Evolutionary conservation across 1,140 invertebrate genomes (phyloP), one percentile per base, ranked within the genome.

Genomic region (Heliconius hewitsoni): DNA sequence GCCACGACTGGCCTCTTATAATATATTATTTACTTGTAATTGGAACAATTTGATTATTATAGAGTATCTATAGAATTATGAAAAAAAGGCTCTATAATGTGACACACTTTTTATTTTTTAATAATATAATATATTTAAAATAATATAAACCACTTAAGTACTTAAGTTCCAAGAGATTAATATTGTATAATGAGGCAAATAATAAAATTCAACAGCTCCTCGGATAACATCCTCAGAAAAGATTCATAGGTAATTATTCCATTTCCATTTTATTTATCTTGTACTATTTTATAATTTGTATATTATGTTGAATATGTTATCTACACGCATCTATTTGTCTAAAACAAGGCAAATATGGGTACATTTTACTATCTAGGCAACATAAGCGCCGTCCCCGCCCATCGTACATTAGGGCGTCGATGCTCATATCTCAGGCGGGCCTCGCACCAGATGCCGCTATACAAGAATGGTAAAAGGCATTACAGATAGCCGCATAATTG

Each of bases 391-490:
- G 66, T 75, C 57, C 50, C 39, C 78, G 70, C 78, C 74, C 74
- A 80, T 76, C 73, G 55, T 73, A 57, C 74, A 80, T 80, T 72
- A 74, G 70, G 60, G 74, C 78, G 60, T 71, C 74, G 79, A 73
- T 71, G 70, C 74, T 80, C 79, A 73, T 80, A 80, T 80, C 79
- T 80, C 71, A 76, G 52, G n/a, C 73, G 18, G 60, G 23, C 37
- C 74, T 52, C 55, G 79, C 46, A 80, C 76, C 79, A 80, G 80
- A 81, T 78, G 80, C 80, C 80, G 80, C 78, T 81, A 81, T 81
- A 13, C 73, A 23, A 55, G 73, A 77, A 77, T 74, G 72, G 77
- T 78, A 78, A 78, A 81, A 81, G 80, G 76, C 76, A 74, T 78
- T 81, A 73, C 18, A 70, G 76, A 73, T 78, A 78, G 76, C 57